Conservation (phyloP, 2,113 vertebrate genomes). For the Mustela lutreola region DNA sequence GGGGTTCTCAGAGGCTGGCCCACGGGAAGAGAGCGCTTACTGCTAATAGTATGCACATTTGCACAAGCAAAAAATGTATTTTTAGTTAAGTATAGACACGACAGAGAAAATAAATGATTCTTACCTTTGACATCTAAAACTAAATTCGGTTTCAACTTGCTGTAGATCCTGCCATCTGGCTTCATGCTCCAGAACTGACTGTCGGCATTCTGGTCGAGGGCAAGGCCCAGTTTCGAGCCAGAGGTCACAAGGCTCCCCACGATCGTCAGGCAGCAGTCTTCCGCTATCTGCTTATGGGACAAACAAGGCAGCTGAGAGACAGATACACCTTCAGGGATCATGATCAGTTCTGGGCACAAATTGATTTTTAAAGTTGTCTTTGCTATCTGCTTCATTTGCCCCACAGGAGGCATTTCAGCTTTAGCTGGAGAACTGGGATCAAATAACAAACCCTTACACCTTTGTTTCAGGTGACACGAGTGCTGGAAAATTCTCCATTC, state of each 20-base stretch:
- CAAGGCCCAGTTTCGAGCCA: slow-evolving; percentile 93
- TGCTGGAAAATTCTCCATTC: neutral
- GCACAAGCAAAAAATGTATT: slow-evolving; percentile 43
- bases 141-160: slow-evolving; percentile 92
- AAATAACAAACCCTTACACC: neutral
- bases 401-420: neutral
- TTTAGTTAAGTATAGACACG: neutral
- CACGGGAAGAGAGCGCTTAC: neutral
- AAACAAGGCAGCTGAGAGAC: neutral
- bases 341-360: neutral
- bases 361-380: neutral
- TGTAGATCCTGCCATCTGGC: slow-evolving; percentile 92
- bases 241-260: slow-evolving; percentile 92
- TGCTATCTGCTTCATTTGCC: neutral
- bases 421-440: neutral
- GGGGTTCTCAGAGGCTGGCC: neutral
- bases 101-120: slow-evolving; percentile 41
- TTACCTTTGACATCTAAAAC: slow-evolving; percentile 98
- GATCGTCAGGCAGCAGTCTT: slow-evolving; percentile 94
- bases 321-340: neutral
- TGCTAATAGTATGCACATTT: neutral
- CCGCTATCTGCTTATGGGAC: slow-evolving; percentile 89
- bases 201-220: slow-evolving; percentile 90
- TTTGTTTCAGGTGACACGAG: neutral
- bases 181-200: slow-evolving; percentile 94